Percentiles rank a stretch among this genome's conserved stretches.
phyloP scores from a whole-genome alignment of 2,888 invertebrate genomes.

The Cantharis rufa region DNA sequence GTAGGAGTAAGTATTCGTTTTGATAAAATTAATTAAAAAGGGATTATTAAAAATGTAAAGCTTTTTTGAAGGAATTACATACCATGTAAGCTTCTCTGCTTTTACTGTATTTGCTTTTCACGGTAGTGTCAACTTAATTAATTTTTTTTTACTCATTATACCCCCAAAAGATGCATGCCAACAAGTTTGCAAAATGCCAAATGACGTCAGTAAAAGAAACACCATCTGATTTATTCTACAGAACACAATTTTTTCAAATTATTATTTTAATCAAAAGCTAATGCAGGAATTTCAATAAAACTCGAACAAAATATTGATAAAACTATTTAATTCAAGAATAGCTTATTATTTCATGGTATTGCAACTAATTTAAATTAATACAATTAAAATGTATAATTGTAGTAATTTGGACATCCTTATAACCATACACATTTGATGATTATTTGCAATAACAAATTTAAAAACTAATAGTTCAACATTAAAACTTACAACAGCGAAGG shows the following conservation, averaged over 20 bases:
- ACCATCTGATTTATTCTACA: neutral
- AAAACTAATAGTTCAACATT: neutral
- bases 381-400: conserved; percentile 10
- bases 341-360: conserved; percentile 3
- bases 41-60: no score
- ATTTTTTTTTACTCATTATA: no score
- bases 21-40: no score
- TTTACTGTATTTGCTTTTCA: no score
- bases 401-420: neutral
- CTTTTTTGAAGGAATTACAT: no score
- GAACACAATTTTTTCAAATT: no score
- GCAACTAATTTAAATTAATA: conserved; percentile 25
- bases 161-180: no score
- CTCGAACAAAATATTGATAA: neutral
- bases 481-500: neutral
- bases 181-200: no score
- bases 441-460: neutral
- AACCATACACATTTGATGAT: neutral
- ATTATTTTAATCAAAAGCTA: neutral
- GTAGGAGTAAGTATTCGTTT: no score
- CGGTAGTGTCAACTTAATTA: no score
- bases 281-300: neutral
- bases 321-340: neutral
- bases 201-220: no score
- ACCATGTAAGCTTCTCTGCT: no score